phyloP scores from a whole-genome alignment of 2,888 invertebrate genomes.

The Nephrotoma flavescens region DNA sequence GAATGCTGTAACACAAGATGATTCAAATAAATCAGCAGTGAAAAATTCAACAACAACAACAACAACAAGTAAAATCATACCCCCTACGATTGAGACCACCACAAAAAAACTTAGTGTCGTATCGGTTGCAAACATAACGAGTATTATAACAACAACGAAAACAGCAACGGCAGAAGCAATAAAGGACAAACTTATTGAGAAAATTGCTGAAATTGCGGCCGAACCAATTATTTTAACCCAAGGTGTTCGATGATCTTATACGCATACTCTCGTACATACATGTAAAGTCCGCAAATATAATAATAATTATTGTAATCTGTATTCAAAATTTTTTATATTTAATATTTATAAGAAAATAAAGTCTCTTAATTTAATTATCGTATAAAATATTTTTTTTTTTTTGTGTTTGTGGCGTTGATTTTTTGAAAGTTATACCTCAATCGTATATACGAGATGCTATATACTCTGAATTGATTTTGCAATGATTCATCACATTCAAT shows the following conservation, averaged over 20 bases:
- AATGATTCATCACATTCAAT: no score
- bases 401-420: background rate
- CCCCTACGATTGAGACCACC: background rate
- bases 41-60: background rate
- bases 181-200: conserved; percentile 25
- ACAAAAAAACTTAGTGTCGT: background rate
- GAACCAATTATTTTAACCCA: conserved; percentile 29
- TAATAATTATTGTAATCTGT: background rate
- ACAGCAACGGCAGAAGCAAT: conserved; percentile 24
- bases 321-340: background rate
- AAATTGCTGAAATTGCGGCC: conserved; percentile 29
- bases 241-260: conserved; percentile 19
- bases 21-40: background rate
- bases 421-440: background rate
- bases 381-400: background rate
- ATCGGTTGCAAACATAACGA: background rate
- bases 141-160: conserved; percentile 17
- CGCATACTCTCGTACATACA: background rate
- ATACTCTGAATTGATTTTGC: no score
- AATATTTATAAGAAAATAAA: background rate
- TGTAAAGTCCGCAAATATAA: background rate
- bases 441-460: no score
- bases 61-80: background rate
- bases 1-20: background rate
- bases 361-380: background rate